Evolutionary conservation across 2,113 vertebrate species (phyloP).

Genomic region (Rhodinocichla rosea): DNA sequence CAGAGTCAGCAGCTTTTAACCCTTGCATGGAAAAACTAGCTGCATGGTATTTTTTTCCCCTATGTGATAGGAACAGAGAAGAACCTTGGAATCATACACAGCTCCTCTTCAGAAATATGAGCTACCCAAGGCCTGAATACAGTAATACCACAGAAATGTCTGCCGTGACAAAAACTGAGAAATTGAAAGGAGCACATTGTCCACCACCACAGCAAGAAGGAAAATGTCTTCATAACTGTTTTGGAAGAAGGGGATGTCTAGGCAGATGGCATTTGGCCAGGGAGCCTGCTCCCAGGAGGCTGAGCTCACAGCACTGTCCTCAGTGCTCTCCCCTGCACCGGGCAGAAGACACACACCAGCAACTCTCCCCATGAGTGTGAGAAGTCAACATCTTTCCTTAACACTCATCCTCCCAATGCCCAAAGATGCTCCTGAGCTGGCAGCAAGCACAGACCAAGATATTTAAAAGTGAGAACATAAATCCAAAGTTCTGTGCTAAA

Average conservation of each 20-base stretch:
- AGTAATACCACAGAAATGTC: neutral
- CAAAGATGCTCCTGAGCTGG: neutral
- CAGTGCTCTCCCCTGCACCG: fast-evolving
- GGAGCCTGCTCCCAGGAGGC: neutral
- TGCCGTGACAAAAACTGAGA: neutral
- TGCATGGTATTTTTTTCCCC: neutral
- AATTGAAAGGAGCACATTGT: neutral
- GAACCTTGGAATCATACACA: neutral
- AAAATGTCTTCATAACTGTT: neutral
- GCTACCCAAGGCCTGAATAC: neutral
- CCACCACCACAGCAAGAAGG: neutral
- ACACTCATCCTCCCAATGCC: neutral
- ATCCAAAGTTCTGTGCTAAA: neutral
- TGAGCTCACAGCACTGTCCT: neutral
- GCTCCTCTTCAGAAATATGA: neutral
- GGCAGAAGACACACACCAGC: neutral
- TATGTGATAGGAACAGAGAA: neutral
- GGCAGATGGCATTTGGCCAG: neutral
- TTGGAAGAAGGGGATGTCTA: neutral
- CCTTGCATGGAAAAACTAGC: neutral
- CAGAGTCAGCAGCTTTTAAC: neutral
- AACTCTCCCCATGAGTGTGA: fast-evolving
- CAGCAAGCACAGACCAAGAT: neutral
- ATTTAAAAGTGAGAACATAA: neutral
- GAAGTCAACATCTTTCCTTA: neutral